A percentile compares a stretch with the other conserved stretches of the same genome.
phyloP scores from a whole-genome alignment of 1,140 invertebrate species.

The Nasonia giraulti region DNA sequence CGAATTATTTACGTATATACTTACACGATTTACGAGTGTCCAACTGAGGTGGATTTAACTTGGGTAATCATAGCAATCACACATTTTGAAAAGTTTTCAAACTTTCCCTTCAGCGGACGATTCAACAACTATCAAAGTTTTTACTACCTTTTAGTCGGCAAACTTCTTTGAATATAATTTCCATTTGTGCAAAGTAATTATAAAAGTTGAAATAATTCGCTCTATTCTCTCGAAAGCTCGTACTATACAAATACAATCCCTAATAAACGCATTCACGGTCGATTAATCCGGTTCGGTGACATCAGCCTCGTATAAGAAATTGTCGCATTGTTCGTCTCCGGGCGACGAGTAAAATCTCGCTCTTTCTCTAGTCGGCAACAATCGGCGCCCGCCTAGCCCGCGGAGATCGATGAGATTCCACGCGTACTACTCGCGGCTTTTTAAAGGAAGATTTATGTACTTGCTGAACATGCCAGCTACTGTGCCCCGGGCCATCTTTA shows the following conservation, averaged over 20 bases:
- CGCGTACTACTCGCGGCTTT: not conserved
- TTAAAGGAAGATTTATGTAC: constrained; percentile 41
- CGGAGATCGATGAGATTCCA: constrained; percentile 34
- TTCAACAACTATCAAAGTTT: not conserved
- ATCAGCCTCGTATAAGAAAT: not conserved
- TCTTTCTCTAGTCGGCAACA: constrained; percentile 2
- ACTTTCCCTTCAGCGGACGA: too few species aligned
- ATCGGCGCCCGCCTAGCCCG: not conserved
- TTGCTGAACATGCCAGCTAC: not conserved
- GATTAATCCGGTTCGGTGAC: not conserved
- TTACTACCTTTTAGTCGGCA: not conserved
- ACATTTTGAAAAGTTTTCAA: too few species aligned
- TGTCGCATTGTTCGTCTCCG: not conserved
- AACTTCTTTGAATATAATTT: not conserved
- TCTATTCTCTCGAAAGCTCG: not conserved
- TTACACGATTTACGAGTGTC: too few species aligned
- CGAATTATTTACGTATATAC: too few species aligned
- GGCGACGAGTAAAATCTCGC: constrained; percentile 2
- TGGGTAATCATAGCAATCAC: too few species aligned
- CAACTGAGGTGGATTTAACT: not conserved
- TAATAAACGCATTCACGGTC: not conserved
- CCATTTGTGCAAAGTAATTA: not conserved
- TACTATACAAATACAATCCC: not conserved
- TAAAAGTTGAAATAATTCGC: not conserved
- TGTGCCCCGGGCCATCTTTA: not conserved